Evolutionary conservation across 37 sponge, comb jelly and placozoan genomes (phyloP).

Genomic region (Eunapius fragilis): DNA sequence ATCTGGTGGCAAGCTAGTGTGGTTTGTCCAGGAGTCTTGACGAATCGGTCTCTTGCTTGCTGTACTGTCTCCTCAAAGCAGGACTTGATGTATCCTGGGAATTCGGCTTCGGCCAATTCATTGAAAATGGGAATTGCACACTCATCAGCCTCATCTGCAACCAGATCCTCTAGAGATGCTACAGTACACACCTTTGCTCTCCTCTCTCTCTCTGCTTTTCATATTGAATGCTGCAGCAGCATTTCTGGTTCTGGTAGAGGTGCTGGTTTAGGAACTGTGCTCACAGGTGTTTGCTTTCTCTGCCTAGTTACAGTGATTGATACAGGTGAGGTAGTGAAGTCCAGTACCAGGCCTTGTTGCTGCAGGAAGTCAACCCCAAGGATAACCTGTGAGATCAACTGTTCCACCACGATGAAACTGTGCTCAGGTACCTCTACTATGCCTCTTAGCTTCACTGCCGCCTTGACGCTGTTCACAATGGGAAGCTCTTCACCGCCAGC

Average conservation of each 20-base stretch:
- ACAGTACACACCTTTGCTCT: constrained; percentile 42
- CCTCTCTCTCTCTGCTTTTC: constrained; percentile 5
- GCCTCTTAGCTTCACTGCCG: constrained; percentile 8
- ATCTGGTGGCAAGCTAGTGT: constrained; percentile 33
- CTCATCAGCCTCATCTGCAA: constrained; percentile 29
- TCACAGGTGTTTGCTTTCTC: too few species aligned
- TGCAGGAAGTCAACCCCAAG: constrained; percentile 58
- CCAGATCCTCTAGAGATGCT: constrained; percentile 3
- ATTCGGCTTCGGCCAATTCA: background rate
- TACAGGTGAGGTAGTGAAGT: background rate
- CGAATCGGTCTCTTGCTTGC: constrained; percentile 34
- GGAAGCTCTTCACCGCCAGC: background rate
- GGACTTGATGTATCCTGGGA: constrained; percentile 17
- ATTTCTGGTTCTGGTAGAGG: background rate
- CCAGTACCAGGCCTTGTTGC: background rate
- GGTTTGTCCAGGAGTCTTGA: too few species aligned
- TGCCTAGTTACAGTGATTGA: too few species aligned
- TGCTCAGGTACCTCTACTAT: constrained; percentile 33
- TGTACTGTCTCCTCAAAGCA: constrained; percentile 4
- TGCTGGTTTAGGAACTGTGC: too few species aligned
- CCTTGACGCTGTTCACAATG: constrained; percentile 4
- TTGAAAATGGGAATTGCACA: constrained; percentile 45
- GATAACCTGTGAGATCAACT: constrained; percentile 44
- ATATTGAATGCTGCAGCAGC: background rate
- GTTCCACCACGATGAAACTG: constrained; percentile 56